Base-by-base conservation (phyloP, 2,797 vertebrate species). In the Gymnopithys bicolor region DNA sequence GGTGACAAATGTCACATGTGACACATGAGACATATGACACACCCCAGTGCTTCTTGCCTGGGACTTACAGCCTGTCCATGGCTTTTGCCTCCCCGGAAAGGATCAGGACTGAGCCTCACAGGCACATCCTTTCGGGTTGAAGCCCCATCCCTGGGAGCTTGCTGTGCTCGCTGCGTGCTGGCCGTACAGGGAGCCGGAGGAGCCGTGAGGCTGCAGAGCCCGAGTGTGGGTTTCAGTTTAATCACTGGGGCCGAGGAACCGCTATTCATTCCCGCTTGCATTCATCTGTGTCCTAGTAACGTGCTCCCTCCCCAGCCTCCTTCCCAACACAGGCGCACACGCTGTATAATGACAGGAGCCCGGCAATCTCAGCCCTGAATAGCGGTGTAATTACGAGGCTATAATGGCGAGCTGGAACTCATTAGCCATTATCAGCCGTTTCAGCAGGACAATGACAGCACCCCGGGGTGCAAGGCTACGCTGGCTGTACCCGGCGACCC, bases 351-450 rank as follows among this genome's bases (percentile, higher is more conserved):
- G 92, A 90, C 95, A 84, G 94, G 84, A 95, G 94, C 91, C 77
- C 22, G 92, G 86, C 95, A 89, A 94, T 89, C 93, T 75, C 85
- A 70, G 68, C 7, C 41, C 93, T 95, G 94, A 97, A 97, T 94
- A 96, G 96, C 68, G 41, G 81, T 59, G 94, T 93, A 95, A 95
- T 97, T 97, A 93, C 28, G 76, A 19, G 91, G 85, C 94, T 94
- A 8, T 92, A 89, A 87, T 92, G 93, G 94, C 45, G 89, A 95
- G 84, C 90, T 83, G 96, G 92, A 93, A 83, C 91, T 97, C 91
- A 96, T 97, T 96, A 96, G 93, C 95, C 95, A 96, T 95, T 95
- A 95, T 94, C 94, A 96, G 96, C 94, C 89, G 7, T 55, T 95
- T 91, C 86, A 95, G 91, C 51, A 5, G 90, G 89, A 92, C 93